These are phyloP conservation scores for Xiphophorus birchmanni DNA, from an alignment of 2,797 vertebrate species.

Conservation along the genomic window DNA sequence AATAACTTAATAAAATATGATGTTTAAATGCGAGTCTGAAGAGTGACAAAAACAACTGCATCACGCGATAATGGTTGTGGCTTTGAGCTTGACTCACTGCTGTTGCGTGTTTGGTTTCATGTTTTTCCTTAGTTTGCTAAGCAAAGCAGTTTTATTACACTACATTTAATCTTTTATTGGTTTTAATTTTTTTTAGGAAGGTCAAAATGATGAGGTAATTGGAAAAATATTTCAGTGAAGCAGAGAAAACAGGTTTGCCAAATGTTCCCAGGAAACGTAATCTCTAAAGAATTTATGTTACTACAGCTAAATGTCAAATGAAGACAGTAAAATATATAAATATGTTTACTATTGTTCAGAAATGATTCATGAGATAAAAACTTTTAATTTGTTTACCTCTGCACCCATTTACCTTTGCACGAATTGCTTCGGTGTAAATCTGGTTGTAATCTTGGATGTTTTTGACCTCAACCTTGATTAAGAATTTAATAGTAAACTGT, in stretches of 20 bases:
- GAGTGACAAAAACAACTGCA: background rate
- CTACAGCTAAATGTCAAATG: background rate
- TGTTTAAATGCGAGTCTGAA: background rate
- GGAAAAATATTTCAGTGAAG: background rate
- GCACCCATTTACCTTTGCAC: slow-evolving; percentile 27
- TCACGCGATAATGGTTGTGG: slow-evolving; percentile 19
- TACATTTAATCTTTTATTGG: slow-evolving; percentile 3
- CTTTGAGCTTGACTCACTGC: slow-evolving; percentile 33
- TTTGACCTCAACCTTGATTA: slow-evolving; percentile 50
- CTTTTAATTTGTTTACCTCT: slow-evolving; percentile 29
- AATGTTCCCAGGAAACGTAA: background rate
- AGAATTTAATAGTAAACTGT: slow-evolving; percentile 26
- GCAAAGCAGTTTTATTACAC: slow-evolving; percentile 24
- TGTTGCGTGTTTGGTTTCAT: slow-evolving; percentile 25
- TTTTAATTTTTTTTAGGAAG: background rate
- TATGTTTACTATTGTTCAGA: background rate
- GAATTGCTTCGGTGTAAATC: slow-evolving; percentile 42
- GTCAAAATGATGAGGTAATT: background rate
- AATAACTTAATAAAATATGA: background rate
- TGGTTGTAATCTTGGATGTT: slow-evolving; percentile 52
- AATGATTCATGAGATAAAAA: slow-evolving; percentile 2
- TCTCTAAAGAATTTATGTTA: background rate
- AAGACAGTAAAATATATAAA: background rate
- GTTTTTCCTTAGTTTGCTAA: slow-evolving; percentile 6
- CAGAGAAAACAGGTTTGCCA: background rate